Base-by-base conservation (phyloP, 1,140 invertebrate species). In the Plodia interpunctella region DNA sequence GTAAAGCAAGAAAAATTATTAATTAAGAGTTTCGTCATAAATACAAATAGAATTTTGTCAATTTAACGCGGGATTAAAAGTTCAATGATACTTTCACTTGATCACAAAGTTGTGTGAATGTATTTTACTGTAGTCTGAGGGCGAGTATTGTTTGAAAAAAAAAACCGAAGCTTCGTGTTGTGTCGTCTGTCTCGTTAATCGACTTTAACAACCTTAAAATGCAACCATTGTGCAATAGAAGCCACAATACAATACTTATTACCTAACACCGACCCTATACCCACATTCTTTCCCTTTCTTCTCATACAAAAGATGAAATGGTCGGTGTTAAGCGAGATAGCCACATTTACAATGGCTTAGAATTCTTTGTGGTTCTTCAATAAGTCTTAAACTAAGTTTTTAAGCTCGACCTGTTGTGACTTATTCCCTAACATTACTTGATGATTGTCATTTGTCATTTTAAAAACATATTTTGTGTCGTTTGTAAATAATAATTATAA, bases 211-310 rank as follows among this genome's bases (percentile, higher is more conserved):
- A 10, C 30, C 10, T 6, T 9, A 32, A 44, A n/a, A 5, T 44
- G 15, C 38, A 44, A 44, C 15, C 15, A 15, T 44, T 44, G 15
- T 44, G 38, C 38, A 44, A 44, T 15, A 44, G 15, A 15, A 44
- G 10, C 13, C 38, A 44, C 38, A 44, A 44, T 44, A 15, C 38
- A 10, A 44, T 44, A 15, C 38, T 15, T 44, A 44, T 44, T 44
- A 15, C 38, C 9, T 44, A 44, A 44, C 10, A 15, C 60, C 59
- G 55, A 60, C 35, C 54, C 59, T 30, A 21, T 59, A 58, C 2
- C 38, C 5, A 44, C 38, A 44, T 44, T 44, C 38, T 15, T 44
- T 15, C 38, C 38, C 38, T 44, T 44, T 44, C 38, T 44, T 44
- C 38, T 44, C 2, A 44, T 44, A 44, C 38, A 44, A 44, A 44